Evolutionary conservation across 2,888 invertebrate genomes (phyloP).

Genomic region (Agrenia bidenticulata): DNA sequence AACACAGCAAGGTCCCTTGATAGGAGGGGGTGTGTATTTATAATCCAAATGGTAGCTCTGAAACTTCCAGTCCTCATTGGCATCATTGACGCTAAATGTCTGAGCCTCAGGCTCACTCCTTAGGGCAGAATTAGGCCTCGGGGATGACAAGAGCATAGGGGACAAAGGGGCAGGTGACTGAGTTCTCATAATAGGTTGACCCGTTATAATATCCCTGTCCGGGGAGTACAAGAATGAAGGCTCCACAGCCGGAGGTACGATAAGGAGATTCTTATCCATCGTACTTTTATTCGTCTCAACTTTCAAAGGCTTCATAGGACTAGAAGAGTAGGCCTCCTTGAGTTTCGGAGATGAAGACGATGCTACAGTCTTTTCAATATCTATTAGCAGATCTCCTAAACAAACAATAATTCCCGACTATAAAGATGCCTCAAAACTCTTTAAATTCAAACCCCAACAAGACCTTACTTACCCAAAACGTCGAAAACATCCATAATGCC

Average conservation of each 20-base stretch:
- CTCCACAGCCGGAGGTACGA: conserved; percentile 9
- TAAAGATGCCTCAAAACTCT: no score
- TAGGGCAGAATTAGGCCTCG: conserved; percentile 26
- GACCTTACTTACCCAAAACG: conserved; percentile 31
- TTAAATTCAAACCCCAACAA: no score
- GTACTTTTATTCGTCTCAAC: background rate
- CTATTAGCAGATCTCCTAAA: conserved; percentile 14
- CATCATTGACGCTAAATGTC: conserved; percentile 44
- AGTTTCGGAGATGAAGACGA: conserved; percentile 1
- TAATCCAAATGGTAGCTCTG: conserved; percentile 53
- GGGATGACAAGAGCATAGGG: conserved; percentile 10
- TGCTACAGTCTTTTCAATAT: conserved; percentile 11
- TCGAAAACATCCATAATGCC: conserved; percentile 39
- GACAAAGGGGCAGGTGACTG: conserved; percentile 25
- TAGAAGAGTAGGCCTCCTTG: background rate
- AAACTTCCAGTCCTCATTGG: conserved; percentile 47
- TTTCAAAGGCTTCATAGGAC: background rate
- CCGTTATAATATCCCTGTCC: conserved; percentile 17
- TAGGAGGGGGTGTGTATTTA: conserved; percentile 52
- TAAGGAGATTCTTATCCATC: background rate
- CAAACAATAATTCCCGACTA: no score
- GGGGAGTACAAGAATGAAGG: conserved; percentile 17
- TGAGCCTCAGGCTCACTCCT: conserved; percentile 21
- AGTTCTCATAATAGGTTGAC: conserved; percentile 26
- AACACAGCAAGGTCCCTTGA: conserved; percentile 52